These are phyloP conservation scores for Stenodema calcarata DNA, from an alignment of 2,888 invertebrate genomes.

Conservation along the genomic window DNA sequence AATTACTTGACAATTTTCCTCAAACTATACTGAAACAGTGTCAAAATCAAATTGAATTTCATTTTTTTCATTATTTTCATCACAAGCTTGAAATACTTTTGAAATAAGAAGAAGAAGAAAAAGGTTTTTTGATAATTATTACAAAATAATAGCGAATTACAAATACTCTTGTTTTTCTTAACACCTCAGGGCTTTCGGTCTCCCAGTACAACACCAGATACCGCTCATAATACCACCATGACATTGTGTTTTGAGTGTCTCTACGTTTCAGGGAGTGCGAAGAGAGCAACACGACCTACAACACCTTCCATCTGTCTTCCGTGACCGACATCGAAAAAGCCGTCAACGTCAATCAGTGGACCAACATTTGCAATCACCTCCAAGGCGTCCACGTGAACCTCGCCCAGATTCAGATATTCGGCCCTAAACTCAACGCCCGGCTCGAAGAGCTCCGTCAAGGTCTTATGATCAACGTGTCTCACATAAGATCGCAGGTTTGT, in stretches of 20 bases:
- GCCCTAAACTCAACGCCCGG: slow-evolving; percentile 67
- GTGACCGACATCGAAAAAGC: slow-evolving; percentile 74
- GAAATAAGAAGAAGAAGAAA: too few relatives aligned
- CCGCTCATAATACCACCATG: too few relatives aligned
- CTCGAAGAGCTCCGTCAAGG: slow-evolving; percentile 68
- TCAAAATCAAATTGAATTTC: too few relatives aligned
- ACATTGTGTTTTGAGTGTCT: neutral
- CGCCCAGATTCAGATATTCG: slow-evolving; percentile 67
- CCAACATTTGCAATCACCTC: slow-evolving; percentile 61
- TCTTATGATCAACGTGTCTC: slow-evolving; percentile 69
- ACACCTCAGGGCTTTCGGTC: too few relatives aligned
- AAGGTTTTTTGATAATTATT: too few relatives aligned
- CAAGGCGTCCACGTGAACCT: slow-evolving; percentile 65
- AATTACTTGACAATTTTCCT: too few relatives aligned
- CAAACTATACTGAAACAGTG: too few relatives aligned
- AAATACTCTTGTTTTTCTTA: too few relatives aligned
- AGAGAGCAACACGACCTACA: slow-evolving; percentile 74
- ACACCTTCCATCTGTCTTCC: slow-evolving; percentile 74
- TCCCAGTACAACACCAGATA: too few relatives aligned
- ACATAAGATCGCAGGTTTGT: slow-evolving; percentile 64
- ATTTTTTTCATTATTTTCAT: too few relatives aligned
- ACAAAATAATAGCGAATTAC: too few relatives aligned
- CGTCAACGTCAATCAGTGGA: slow-evolving; percentile 72
- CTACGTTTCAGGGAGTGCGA: slow-evolving; percentile 70
- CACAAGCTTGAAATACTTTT: too few relatives aligned